These are phyloP conservation scores for Callipepla californica DNA, from an alignment of 2,113 vertebrate species.

Conservation along the genomic window DNA sequence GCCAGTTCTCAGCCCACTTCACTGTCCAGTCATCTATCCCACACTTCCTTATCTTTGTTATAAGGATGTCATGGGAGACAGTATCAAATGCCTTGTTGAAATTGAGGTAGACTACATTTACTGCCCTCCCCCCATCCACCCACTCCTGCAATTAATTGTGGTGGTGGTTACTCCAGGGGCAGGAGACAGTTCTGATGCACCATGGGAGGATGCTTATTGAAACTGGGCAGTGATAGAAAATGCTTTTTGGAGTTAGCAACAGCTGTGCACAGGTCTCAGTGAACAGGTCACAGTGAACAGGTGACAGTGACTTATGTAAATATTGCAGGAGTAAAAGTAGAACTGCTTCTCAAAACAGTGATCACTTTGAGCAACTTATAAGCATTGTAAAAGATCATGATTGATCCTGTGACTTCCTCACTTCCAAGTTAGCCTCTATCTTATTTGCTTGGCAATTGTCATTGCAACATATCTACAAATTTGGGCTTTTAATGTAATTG, in stretches of 20 bases:
- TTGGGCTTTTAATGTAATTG: not conserved
- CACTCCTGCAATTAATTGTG: not conserved
- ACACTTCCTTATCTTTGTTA: too few species aligned
- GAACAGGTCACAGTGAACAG: accelerated
- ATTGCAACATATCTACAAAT: accelerated
- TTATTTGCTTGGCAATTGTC: not conserved
- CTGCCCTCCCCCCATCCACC: too few species aligned
- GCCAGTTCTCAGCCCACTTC: too few species aligned
- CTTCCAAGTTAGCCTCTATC: not conserved
- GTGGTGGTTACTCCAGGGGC: not conserved
- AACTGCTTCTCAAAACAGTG: not conserved
- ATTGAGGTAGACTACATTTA: too few species aligned
- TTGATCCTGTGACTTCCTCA: not conserved
- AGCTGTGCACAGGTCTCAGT: not conserved
- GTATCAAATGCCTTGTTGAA: too few species aligned
- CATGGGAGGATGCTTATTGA: not conserved
- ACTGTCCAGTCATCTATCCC: too few species aligned
- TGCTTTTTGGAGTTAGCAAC: accelerated
- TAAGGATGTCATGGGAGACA: too few species aligned
- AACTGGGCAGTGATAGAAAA: not conserved
- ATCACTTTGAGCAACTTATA: not conserved
- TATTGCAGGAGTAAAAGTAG: not conserved
- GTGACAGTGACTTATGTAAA: accelerated
- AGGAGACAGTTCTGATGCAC: not conserved
- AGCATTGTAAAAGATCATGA: not conserved